Evolutionary conservation across 2,888 invertebrate species (phyloP), one percentile per base, ranked within the genome.

Genomic region (Cremastinae sp.): DNA sequence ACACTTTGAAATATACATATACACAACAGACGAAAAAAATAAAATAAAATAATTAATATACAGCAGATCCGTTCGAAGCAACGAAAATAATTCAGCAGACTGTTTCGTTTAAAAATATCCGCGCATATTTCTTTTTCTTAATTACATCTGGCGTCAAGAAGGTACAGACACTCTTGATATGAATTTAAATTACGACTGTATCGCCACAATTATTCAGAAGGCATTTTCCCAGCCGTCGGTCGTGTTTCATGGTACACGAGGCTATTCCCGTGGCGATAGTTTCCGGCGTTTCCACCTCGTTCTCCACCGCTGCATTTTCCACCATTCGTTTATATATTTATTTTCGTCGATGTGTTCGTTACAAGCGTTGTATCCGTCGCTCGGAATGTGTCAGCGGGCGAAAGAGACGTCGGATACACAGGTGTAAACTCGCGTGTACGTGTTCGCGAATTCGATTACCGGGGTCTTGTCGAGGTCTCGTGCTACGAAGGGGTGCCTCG

Each of bases 371-470:
- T 9, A 36, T 38, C 49, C 28, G 59, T 51, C 51, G 58, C 28
- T 18, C 41, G 10, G 12, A 62, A 20, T 12, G 20, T 28, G 10
- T 16, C 49, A 20, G 49, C 14, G 43, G 41, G 53, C 0, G 47
- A 34, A 38, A 62, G 65, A 9, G 28, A 62, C 64, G 64, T 49
- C 51, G 58, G 59, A 65, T 34, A 71, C 56, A 71, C 41, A 71
- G 64, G 61, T 38, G 10, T 34, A 53, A 12, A 62, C n/a, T n/a
- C n/a, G n/a, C n/a, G n/a, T 75, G 47, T 71, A 73, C 51, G 65
- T 73, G 61, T 65, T 75, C 69, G 78, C 61, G 70, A 70, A 79
- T 80, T 82, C 83, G 83, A 83, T 83, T 83, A 82, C 79, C 80
- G 79, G 47, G 74, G 77, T 78, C 82, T 80, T 83, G 83, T 83